Evolutionary conservation across 2,113 vertebrate species (phyloP).

Genomic region (Corythoichthys intestinalis): DNA sequence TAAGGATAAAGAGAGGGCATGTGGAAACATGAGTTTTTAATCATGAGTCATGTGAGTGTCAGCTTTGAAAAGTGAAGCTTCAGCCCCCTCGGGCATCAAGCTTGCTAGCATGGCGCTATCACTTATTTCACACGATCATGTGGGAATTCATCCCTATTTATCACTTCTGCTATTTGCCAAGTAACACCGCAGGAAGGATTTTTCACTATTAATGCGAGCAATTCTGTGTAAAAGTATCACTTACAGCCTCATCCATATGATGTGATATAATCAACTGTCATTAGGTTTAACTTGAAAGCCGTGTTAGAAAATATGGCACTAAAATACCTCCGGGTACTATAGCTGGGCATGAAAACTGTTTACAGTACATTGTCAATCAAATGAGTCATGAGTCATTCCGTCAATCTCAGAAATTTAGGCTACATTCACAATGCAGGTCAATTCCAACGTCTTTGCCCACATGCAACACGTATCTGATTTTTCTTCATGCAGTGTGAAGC

Average conservation of each 20-base stretch:
- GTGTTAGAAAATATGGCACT: too few relatives aligned
- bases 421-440: too few relatives aligned
- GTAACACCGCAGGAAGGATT: conserved; percentile 3
- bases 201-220: not conserved
- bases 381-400: too few relatives aligned
- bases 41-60: conserved; percentile 35
- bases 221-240: not conserved
- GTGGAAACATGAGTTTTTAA: conserved; percentile 31
- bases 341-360: too few relatives aligned
- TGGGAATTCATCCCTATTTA: conserved; percentile 19
- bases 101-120: conserved; percentile 13
- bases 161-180: conserved; percentile 12
- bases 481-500: too few relatives aligned
- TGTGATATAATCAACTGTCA: not conserved
- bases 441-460: too few relatives aligned
- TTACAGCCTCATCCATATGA: conserved; percentile 17
- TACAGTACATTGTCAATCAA: too few relatives aligned
- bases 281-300: too few relatives aligned
- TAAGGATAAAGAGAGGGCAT: conserved; percentile 12
- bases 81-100: conserved; percentile 14
- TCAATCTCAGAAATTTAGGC: too few relatives aligned
- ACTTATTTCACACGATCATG: conserved; percentile 14
- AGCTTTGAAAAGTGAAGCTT: conserved; percentile 21
- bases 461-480: too few relatives aligned
- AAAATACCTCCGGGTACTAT: too few relatives aligned